Evolutionary conservation across 2,888 invertebrate genomes (phyloP).

Genomic region (Leptogaster cylindrica): DNA sequence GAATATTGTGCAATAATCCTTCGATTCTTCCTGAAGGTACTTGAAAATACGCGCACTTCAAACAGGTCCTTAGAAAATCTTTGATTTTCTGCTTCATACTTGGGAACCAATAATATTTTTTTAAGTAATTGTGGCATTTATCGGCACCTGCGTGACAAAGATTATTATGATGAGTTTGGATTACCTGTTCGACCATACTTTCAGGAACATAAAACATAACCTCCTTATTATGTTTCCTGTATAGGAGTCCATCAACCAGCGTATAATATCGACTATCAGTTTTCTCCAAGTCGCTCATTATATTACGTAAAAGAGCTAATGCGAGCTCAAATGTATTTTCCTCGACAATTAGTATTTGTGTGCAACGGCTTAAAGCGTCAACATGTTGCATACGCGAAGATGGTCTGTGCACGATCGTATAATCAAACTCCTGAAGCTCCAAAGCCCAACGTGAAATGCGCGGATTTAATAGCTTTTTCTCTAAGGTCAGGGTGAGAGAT

Average conservation of each 20-base stretch:
- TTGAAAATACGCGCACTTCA: constrained; percentile 55
- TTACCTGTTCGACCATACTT: constrained; percentile 47
- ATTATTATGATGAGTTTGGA: constrained; percentile 42
- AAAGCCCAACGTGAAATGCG: constrained; percentile 48
- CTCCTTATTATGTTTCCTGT: not conserved
- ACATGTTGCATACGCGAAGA: constrained; percentile 46
- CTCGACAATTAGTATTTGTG: not conserved
- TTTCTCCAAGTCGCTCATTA: not conserved
- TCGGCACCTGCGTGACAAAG: constrained; percentile 43
- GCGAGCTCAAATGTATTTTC: constrained; percentile 3
- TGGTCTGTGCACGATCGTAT: constrained; percentile 45
- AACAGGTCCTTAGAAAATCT: constrained; percentile 57
- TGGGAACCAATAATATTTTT: constrained; percentile 57
- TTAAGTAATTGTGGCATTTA: constrained; percentile 36
- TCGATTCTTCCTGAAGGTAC: constrained; percentile 51
- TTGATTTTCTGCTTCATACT: constrained; percentile 55
- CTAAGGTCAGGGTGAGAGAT: constrained; percentile 44
- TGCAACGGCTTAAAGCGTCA: constrained; percentile 46
- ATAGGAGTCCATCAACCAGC: constrained; percentile 10
- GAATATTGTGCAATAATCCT: constrained; percentile 57
- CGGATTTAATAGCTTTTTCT: constrained; percentile 44
- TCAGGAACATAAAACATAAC: constrained; percentile 46
- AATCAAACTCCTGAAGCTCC: constrained; percentile 41
- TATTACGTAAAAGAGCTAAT: not conserved
- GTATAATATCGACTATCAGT: not conserved